These are phyloP conservation scores for Tryphoninae sp. DNA, from an alignment of 2,888 invertebrate species.

Conservation along the genomic window DNA sequence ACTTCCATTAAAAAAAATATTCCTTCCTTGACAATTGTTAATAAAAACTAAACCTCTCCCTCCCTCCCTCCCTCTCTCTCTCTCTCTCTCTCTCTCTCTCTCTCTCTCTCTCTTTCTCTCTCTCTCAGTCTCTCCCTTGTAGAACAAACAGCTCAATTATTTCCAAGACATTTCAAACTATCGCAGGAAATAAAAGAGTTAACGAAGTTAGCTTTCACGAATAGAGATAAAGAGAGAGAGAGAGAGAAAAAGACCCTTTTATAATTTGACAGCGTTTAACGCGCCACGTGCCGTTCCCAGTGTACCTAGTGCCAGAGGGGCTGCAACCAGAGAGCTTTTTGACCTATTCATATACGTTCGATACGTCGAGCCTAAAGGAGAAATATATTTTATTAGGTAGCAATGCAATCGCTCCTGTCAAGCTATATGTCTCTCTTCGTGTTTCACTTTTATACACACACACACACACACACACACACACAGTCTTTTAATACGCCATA, in stretches of 20 bases:
- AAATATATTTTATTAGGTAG: constrained; percentile 45
- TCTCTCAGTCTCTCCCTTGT: no score
- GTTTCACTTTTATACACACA: constrained; percentile 8
- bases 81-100: no score
- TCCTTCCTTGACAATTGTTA: no score
- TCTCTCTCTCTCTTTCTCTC: no score
- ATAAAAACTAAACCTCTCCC: no score
- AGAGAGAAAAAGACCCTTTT: background rate
- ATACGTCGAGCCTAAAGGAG: constrained; percentile 6
- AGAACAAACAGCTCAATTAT: background rate
- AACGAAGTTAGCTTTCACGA: constrained; percentile 19
- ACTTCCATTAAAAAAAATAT: background rate
- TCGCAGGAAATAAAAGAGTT: constrained; percentile 2
- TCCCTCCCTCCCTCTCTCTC: no score
- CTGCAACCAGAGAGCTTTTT: background rate
- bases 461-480: background rate
- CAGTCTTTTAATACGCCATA: constrained; percentile 74
- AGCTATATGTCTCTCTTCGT: constrained; percentile 6
- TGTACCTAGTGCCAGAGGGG: constrained; percentile 14
- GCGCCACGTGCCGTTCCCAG: constrained; percentile 43
- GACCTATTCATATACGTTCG: constrained; percentile 34
- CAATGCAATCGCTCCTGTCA: constrained; percentile 20
- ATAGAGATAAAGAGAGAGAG: background rate
- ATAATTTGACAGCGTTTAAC: constrained; percentile 34
- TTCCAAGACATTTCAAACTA: background rate